Conservation (phyloP, 2,888 invertebrate species). For the Seira sanloemensis region DNA sequence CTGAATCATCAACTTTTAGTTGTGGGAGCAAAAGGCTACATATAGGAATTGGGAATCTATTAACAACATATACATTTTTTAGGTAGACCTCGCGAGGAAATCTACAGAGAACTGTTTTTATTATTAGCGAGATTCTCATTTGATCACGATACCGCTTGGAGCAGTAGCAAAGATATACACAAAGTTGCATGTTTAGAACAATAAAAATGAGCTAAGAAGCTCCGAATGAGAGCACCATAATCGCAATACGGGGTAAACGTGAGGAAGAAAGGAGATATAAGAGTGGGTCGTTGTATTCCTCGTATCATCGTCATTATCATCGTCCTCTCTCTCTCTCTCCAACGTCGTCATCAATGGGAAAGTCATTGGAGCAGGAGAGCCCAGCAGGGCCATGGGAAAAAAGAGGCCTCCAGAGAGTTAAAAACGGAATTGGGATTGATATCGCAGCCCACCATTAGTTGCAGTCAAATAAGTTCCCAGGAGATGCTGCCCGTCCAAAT, state of each 20-base stretch:
- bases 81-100: conserved; percentile 45
- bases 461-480: conserved; percentile 74
- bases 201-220: conserved; percentile 66
- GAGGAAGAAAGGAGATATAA: neutral
- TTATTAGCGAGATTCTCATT: conserved; percentile 68
- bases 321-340: neutral
- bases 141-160: conserved; percentile 36
- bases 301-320: conserved; percentile 29
- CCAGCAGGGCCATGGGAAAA: conserved; percentile 71
- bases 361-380: conserved; percentile 66
- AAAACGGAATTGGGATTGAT: conserved; percentile 74
- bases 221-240: conserved; percentile 36
- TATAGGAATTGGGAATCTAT: neutral
- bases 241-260: conserved; percentile 5
- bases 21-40: too few relatives aligned
- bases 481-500: conserved; percentile 73
- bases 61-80: conserved; percentile 46
- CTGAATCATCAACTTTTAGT: neutral
- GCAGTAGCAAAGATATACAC: neutral
- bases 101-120: conserved; percentile 32
- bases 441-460: conserved; percentile 74
- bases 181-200: conserved; percentile 73
- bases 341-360: conserved; percentile 50
- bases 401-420: conserved; percentile 71
- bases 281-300: neutral